Conservation (phyloP, 2,113 vertebrate species). For the Crotalus helleri region DNA sequence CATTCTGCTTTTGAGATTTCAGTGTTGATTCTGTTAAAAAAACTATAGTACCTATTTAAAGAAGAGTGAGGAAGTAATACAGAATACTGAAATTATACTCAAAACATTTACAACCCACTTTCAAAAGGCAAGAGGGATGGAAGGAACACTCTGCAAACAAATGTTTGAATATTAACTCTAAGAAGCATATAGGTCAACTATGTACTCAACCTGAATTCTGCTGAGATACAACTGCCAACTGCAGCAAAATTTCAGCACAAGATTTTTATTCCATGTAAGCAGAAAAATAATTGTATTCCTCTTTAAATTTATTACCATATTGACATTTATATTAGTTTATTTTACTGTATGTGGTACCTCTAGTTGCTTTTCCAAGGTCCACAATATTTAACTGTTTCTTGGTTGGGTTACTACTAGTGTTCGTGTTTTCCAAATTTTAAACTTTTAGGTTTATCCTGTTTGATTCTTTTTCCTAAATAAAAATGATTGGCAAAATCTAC, state of each 20-base stretch:
- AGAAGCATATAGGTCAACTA: conserved; percentile 12
- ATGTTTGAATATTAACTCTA: not conserved
- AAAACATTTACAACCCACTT: not conserved
- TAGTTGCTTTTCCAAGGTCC: conserved; percentile 37
- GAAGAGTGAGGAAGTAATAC: not conserved
- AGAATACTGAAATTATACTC: not conserved
- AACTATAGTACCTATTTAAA: not conserved
- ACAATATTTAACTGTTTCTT: conserved; percentile 52
- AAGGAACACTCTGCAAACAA: not conserved
- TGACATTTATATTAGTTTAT: conserved; percentile 55
- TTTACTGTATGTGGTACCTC: conserved; percentile 16
- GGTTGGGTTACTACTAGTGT: conserved; percentile 9
- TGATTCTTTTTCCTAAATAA: not conserved
- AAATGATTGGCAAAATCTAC: not conserved
- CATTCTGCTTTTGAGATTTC: not conserved
- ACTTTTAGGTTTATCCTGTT: not conserved
- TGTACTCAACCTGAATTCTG: conserved; percentile 22
- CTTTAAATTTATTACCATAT: conserved; percentile 44
- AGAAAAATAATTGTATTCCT: conserved; percentile 54
- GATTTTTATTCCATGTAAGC: conserved; percentile 49
- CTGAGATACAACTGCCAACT: conserved; percentile 34
- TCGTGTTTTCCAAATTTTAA: not conserved
- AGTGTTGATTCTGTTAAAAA: not conserved
- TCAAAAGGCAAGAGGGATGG: not conserved
- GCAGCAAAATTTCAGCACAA: conserved; percentile 55